Evolutionary conservation across 2,888 invertebrate species (phyloP).

Genomic region (Apodemia mormo): DNA sequence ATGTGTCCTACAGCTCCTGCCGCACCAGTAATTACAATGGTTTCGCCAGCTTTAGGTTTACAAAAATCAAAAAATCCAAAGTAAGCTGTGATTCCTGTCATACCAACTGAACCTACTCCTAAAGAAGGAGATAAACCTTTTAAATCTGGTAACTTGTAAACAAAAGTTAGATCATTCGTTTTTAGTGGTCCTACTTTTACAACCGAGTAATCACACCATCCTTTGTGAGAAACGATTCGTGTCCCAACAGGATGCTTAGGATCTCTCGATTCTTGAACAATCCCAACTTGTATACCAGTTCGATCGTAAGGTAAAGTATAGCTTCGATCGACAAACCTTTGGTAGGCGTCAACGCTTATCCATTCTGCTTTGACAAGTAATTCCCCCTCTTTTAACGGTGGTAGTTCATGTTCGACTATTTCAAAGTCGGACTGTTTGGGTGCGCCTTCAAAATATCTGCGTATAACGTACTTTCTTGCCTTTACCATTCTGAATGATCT

Average conservation of each 20-base stretch:
- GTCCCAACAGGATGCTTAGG: constrained; percentile 80
- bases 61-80: constrained; percentile 85
- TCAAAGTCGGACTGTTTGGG: constrained; percentile 81
- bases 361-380: constrained; percentile 50
- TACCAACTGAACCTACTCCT: constrained; percentile 81
- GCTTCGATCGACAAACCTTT: constrained; percentile 34
- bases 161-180: constrained; percentile 30
- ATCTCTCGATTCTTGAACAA: constrained; percentile 83
- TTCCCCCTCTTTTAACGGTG: constrained; percentile 79
- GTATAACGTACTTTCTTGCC: constrained; percentile 81
- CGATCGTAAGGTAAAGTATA: constrained; percentile 46
- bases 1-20: constrained; percentile 87
- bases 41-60: constrained; percentile 71
- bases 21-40: constrained; percentile 77
- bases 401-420: constrained; percentile 82
- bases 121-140: constrained; percentile 71
- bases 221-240: constrained; percentile 78
- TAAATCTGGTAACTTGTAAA: constrained; percentile 70
- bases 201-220: constrained; percentile 71
- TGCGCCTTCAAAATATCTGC: constrained; percentile 78
- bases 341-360: constrained; percentile 54
- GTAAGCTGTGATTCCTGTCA: constrained; percentile 86
- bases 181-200: constrained; percentile 38
- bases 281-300: constrained; percentile 46
- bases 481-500: constrained; percentile 56